Evolutionary conservation across 2,113 vertebrate genomes (phyloP).

Genomic region (Bubo bubo): DNA sequence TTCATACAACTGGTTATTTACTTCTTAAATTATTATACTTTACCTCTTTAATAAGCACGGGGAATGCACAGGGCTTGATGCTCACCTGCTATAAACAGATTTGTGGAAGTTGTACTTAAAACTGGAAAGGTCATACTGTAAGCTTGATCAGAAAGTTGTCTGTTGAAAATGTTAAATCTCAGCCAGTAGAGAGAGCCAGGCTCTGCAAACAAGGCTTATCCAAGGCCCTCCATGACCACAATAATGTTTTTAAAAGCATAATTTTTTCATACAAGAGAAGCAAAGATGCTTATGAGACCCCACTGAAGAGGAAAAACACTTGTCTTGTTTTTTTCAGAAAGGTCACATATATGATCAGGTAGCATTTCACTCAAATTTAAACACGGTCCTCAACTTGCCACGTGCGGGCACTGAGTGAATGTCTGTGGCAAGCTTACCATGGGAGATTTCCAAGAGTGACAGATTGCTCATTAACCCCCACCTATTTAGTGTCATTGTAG

Average conservation of each 20-base stretch:
- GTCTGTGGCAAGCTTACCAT: background rate
- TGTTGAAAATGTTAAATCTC: background rate
- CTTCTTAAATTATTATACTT: background rate
- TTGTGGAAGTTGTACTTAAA: background rate
- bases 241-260: background rate
- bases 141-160: background rate
- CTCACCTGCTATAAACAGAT: background rate
- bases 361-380: background rate
- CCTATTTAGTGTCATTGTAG: background rate
- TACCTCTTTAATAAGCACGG: background rate
- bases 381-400: background rate
- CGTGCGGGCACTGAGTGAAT: fast-evolving
- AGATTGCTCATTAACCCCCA: background rate
- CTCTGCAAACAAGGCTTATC: background rate
- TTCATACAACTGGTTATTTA: background rate
- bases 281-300: background rate
- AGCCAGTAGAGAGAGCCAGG: background rate
- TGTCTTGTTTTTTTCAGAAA: background rate
- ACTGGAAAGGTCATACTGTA: background rate
- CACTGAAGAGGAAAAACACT: background rate
- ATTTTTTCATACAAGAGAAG: background rate
- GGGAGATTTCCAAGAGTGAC: background rate
- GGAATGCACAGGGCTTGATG: background rate
- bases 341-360: background rate
- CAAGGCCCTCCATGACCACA: background rate